Base-by-base conservation (phyloP, 2,888 invertebrate species). In the Quadroppia sp. region DNA sequence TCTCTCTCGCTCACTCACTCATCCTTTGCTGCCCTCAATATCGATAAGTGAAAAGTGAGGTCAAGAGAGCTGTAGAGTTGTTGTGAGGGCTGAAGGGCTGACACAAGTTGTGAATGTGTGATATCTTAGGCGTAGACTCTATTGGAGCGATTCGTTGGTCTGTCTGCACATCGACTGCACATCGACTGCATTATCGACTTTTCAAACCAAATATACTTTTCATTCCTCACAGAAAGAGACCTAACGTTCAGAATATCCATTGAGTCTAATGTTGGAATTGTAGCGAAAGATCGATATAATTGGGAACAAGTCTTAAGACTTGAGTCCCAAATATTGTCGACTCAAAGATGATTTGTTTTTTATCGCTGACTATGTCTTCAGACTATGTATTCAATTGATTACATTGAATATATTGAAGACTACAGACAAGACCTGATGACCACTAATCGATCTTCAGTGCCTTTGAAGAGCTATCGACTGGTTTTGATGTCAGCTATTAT, bases 131-230 rank as follows among this genome's bases (percentile, higher is more conserved):
- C 50, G 20, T 20, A 50, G 50, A 15, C 20, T 50, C 50, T 50
- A 15, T 50, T 7, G 20, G 20, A 20, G n/a, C 20, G 20, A 4
- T 50, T n/a, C 45, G 17, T 40, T 40, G 40, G 40, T 40, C 13
- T 40, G 15, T 11, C 45, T 45, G 45, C 45, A 6, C 6, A 15
- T 45, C 45, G 50, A 20, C 20, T 50, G 50, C 50, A n/a, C 50
- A 15, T 50, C 50, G 20, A 50, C 59, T 59, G 59, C 59, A 59
- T 59, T 59, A 59, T 59, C 59, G 59, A 59, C 59, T 59, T 59
- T 59, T 59, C 20, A 9, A 6, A 59, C 20, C 1, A 23, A 59
- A 59, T 59, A 59, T 30, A 59, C 59, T 59, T 32, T 59, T 59
- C 30, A 59, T 59, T 28, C 30, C 17, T 59, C 30, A 32, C 32